Evolutionary conservation across 2,113 vertebrate genomes (phyloP).

Genomic region (Hippocampus comes): DNA sequence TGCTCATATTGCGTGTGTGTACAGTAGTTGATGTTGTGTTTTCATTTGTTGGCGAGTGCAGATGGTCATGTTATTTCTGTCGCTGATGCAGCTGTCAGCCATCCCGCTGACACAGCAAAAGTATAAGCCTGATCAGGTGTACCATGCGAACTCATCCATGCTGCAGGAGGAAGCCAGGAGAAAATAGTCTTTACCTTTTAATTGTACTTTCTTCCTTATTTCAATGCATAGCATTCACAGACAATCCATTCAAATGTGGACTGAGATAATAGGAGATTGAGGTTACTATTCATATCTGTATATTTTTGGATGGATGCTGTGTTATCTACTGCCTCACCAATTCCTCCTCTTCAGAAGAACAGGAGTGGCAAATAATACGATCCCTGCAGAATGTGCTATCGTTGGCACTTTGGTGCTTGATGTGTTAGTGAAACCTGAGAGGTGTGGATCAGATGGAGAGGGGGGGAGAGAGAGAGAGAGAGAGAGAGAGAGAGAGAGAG

Average conservation of each 20-base stretch:
- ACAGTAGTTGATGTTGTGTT: neutral
- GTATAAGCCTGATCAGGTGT: neutral
- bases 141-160: neutral
- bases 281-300: neutral
- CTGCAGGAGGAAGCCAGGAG: neutral
- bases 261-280: neutral
- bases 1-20: neutral
- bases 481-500: neutral
- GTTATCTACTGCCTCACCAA: neutral
- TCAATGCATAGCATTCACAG: neutral
- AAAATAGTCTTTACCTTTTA: neutral
- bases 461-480: neutral
- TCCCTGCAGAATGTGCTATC: slow-evolving; percentile 14
- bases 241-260: neutral
- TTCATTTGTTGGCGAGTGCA: neutral
- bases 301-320: neutral
- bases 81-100: neutral
- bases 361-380: neutral
- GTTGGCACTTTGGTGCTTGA: slow-evolving; percentile 12
- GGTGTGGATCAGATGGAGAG: slow-evolving; percentile 27
- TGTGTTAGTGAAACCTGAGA: slow-evolving; percentile 34
- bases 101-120: neutral
- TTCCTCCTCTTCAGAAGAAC: neutral
- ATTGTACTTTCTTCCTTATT: neutral
- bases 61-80: neutral